Evolutionary conservation across 1,140 invertebrate genomes (phyloP).

Genomic region (Callitettix versicolor): DNA sequence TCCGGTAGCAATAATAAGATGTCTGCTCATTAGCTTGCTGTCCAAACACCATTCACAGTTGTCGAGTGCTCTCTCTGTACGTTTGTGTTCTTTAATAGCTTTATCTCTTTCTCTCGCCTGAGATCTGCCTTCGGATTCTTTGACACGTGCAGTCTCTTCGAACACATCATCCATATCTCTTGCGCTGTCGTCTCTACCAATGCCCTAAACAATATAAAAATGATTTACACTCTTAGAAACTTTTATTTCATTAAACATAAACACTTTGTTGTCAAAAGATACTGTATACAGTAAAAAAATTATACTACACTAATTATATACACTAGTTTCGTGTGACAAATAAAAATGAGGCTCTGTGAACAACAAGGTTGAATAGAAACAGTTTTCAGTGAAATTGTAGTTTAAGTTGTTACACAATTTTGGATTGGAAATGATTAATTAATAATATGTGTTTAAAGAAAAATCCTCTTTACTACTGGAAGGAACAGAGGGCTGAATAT

Average conservation of each 20-base stretch:
- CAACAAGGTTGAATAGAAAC: no score
- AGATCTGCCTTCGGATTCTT: conserved; percentile 46
- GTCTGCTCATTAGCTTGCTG: conserved; percentile 66
- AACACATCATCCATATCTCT: conserved; percentile 81
- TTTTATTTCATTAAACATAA: not conserved
- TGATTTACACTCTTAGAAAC: not conserved
- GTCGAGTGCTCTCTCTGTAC: conserved; percentile 56
- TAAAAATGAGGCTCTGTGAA: no score
- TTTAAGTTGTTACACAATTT: no score
- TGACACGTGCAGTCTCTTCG: conserved; percentile 55
- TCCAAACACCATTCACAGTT: conserved; percentile 77
- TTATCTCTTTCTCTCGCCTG: conserved; percentile 49
- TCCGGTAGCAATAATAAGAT: conserved; percentile 75
- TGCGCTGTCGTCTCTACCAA: conserved; percentile 54
- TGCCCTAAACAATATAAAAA: conserved; percentile 32
- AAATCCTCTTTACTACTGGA: no score
- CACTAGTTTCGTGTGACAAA: no score
- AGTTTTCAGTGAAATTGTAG: no score
- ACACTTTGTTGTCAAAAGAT: conserved; percentile 2
- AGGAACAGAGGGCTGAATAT: no score
- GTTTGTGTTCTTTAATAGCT: conserved; percentile 64
- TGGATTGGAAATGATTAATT: no score
- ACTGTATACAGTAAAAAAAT: conserved; percentile 14
- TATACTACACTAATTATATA: conserved; percentile 15
- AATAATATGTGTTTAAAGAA: no score